These are phyloP conservation scores for Drosophila mercatorum DNA, from an alignment of 2,888 invertebrate species.

Conservation along the genomic window DNA sequence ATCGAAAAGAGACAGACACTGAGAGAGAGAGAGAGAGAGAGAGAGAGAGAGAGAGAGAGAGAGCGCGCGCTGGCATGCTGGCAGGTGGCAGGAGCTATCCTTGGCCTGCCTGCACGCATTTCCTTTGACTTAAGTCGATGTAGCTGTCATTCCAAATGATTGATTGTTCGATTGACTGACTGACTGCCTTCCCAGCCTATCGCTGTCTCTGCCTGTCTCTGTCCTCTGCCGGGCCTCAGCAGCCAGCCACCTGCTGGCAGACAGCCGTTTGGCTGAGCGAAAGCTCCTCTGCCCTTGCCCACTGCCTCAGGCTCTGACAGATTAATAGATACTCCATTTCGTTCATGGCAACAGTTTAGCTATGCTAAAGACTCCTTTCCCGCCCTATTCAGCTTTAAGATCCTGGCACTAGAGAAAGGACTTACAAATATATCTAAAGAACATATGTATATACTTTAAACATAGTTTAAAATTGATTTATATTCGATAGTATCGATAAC, in stretches of 20 bases:
- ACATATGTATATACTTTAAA: too few species aligned
- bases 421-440: too few species aligned
- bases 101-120: slow-evolving; percentile 37
- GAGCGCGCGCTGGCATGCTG: not conserved
- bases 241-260: slow-evolving; percentile 14
- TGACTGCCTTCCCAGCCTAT: slow-evolving; percentile 30
- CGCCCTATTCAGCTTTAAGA: too few species aligned
- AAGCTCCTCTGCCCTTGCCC: slow-evolving; percentile 5
- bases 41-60: not conserved
- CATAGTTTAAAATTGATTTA: too few species aligned
- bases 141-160: slow-evolving; percentile 74
- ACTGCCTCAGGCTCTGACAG: slow-evolving; percentile 14
- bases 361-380: not conserved
- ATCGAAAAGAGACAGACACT: not conserved
- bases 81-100: not conserved
- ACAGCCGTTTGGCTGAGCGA: slow-evolving; percentile 18
- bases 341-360: slow-evolving; percentile 2
- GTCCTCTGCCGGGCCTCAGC: not conserved
- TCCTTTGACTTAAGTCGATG: slow-evolving; percentile 71
- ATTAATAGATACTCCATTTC: slow-evolving; percentile 30
- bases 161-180: slow-evolving; percentile 78
- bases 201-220: slow-evolving; percentile 10
- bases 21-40: not conserved
- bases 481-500: too few species aligned
- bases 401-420: too few species aligned